Evolutionary conservation across 2,113 vertebrate genomes (phyloP).

Genomic region (Calyptommatus sinebrachiatus): DNA sequence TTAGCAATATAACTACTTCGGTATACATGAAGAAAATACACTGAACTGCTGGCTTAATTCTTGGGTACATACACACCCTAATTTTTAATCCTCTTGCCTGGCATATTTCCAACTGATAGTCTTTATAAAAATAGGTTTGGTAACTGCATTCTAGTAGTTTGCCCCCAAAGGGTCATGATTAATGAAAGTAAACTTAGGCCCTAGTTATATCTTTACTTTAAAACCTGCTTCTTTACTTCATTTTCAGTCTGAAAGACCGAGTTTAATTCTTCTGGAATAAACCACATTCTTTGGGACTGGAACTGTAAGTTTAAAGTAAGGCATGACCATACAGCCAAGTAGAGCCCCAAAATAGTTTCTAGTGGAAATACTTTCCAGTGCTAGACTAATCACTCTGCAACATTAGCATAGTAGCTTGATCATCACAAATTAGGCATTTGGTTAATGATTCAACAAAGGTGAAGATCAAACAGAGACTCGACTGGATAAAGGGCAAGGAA

Average conservation of each 20-base stretch:
- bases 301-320: no score
- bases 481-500: background rate
- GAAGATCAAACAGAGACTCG: background rate
- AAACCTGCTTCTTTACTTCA: no score
- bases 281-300: no score
- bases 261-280: no score
- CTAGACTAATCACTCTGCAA: background rate
- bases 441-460: conserved; percentile 20
- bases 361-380: background rate
- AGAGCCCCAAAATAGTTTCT: background rate
- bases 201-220: no score
- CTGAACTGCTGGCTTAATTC: conserved; percentile 66
- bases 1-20: conserved; percentile 60
- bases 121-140: background rate
- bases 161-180: conserved; percentile 35
- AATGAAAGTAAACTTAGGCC: conserved; percentile 15
- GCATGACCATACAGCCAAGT: no score
- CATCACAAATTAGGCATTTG: background rate
- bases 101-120: conserved; percentile 15
- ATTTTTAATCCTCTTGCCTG: background rate
- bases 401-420: background rate
- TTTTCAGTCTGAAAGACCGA: no score
- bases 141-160: background rate
- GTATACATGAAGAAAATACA: conserved; percentile 78
- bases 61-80: conserved; percentile 36